Evolutionary conservation across 2,797 vertebrate species (phyloP).

Genomic region (Bradypodion pumilum): DNA sequence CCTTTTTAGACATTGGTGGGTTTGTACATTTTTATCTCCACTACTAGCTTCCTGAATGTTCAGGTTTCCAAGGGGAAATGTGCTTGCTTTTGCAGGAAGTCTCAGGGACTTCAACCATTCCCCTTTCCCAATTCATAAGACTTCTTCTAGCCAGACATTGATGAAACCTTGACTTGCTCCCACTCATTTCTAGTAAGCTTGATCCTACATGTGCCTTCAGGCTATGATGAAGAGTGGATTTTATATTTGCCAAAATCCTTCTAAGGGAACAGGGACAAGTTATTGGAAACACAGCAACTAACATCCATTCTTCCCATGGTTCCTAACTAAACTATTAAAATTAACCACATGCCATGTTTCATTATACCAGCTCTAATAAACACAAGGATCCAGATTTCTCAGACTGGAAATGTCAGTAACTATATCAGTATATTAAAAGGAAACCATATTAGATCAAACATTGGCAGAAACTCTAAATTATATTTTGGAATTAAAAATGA

Average conservation of each 20-base stretch:
- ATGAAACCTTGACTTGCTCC: background rate
- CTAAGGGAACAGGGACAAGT: slow-evolving; percentile 63
- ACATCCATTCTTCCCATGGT: slow-evolving; percentile 66
- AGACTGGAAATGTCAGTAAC: slow-evolving; percentile 57
- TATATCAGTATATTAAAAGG: slow-evolving; percentile 55
- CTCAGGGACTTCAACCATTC: too few species aligned
- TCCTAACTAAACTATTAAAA: slow-evolving; percentile 74
- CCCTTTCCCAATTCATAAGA: too few species aligned
- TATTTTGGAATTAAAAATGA: slow-evolving; percentile 57
- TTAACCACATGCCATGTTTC: slow-evolving; percentile 77
- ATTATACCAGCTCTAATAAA: slow-evolving; percentile 73
- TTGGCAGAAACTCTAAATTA: slow-evolving; percentile 51
- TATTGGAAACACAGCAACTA: slow-evolving; percentile 66
- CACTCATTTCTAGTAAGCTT: background rate
- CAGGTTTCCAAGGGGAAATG: too few species aligned
- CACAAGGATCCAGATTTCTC: slow-evolving; percentile 61
- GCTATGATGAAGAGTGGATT: slow-evolving; percentile 40
- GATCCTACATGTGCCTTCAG: background rate
- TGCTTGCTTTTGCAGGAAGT: too few species aligned
- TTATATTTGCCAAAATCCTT: slow-evolving; percentile 72
- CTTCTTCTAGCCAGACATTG: background rate
- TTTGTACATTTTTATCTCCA: too few species aligned
- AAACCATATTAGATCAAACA: slow-evolving; percentile 56
- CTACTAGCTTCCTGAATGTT: too few species aligned
- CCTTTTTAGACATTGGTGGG: too few species aligned